These are phyloP conservation scores for Epinephelus moara DNA, from an alignment of 2,113 vertebrate species.

Conservation along the genomic window DNA sequence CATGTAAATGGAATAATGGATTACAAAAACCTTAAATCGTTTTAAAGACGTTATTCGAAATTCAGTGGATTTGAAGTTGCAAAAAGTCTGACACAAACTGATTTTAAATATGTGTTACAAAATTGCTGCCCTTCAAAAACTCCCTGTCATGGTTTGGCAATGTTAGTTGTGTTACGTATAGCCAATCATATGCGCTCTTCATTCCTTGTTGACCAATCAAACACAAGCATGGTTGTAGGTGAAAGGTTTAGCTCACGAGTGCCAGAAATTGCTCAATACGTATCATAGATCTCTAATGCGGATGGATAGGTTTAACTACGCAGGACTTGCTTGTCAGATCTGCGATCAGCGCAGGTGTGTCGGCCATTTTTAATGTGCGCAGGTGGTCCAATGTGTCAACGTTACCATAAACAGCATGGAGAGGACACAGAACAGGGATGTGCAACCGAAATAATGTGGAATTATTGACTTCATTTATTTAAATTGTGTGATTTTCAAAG, in stretches of 20 bases:
- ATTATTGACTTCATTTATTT: neutral
- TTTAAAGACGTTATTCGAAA: neutral
- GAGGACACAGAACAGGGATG: neutral
- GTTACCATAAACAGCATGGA: neutral
- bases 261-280: neutral
- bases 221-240: neutral
- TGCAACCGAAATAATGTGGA: too few relatives aligned
- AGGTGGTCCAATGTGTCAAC: neutral
- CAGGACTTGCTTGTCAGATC: neutral
- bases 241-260: neutral
- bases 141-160: constrained; percentile 41
- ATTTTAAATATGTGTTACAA: neutral
- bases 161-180: accelerated
- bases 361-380: neutral
- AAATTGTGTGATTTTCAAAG: neutral
- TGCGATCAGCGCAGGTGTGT: neutral
- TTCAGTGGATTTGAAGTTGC: neutral
- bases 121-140: constrained; percentile 21
- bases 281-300: neutral
- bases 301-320: accelerated
- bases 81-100: neutral
- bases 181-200: constrained; percentile 39
- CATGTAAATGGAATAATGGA: neutral
- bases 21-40: neutral
- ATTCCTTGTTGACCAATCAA: constrained; percentile 1